A percentile compares a stretch with the other conserved stretches of the same genome.
Evolutionary conservation across 1,140 invertebrate species (phyloP).

Genomic region (Lepidurus couesii): DNA sequence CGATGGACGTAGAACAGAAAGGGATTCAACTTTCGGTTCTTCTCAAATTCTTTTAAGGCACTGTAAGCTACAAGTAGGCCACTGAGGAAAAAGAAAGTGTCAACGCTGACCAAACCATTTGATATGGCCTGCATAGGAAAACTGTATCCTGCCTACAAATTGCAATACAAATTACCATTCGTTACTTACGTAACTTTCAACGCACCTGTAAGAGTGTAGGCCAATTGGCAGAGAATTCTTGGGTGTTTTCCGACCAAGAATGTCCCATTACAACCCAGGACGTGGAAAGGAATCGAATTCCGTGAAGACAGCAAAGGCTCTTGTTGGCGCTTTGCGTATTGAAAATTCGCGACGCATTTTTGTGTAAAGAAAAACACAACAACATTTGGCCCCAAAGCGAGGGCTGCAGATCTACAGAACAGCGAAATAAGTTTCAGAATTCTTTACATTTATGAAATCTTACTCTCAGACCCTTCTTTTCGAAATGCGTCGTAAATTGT

Average conservation of each 20-base stretch:
- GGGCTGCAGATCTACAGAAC: background rate
- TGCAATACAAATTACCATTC: background rate
- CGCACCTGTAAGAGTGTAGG: conserved; percentile 36
- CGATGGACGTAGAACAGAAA: conserved; percentile 52
- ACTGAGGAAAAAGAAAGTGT: conserved; percentile 63
- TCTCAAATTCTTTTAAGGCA: conserved; percentile 60
- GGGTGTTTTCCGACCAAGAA: conserved; percentile 53
- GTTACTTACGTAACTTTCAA: conserved; percentile 33
- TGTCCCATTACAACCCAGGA: conserved; percentile 88
- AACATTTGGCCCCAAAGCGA: background rate
- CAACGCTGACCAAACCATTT: conserved; percentile 58
- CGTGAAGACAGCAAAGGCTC: conserved; percentile 74
- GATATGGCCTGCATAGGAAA: background rate
- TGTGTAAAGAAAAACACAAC: background rate
- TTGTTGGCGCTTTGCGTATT: conserved; percentile 45
- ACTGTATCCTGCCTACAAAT: background rate
- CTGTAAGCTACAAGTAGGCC: conserved; percentile 58
- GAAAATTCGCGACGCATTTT: background rate
- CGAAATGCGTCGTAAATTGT: background rate
- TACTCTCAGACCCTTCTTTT: no score
- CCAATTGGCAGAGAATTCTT: conserved; percentile 19
- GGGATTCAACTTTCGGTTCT: conserved; percentile 57
- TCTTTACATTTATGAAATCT: no score
- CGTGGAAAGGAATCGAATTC: conserved; percentile 77
- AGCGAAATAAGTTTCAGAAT: background rate